Base-by-base conservation (phyloP, 2,113 vertebrate species). In the Leucosticte australis region DNA sequence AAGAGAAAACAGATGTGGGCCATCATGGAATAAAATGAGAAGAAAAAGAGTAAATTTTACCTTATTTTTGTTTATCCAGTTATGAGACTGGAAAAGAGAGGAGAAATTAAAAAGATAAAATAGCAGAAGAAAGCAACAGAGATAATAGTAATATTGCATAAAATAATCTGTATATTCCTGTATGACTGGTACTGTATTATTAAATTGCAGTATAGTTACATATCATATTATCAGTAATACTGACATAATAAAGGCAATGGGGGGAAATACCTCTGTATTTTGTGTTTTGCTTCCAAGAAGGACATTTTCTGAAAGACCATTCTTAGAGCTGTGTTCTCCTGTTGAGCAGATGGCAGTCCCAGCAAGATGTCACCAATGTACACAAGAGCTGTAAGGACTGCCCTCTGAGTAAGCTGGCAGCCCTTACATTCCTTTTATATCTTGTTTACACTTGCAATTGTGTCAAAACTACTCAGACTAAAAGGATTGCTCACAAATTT, bases 341-440 rank as follows among this genome's bases (percentile, higher is more conserved):
- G 2, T 7, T 0, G 2, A 59, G 42, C 31, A 64, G 31, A 42
- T 41, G 24, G 22, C 15, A 75, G 27, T 12, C 33, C 22, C 7
- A n/a, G n/a, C 30, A 33, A 74, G 26, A 35, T 20, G 19, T 23
- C 75, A 59, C n/a, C n/a, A 37, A 26, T 3, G 2, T 4, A 6
- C 18, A 22, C 11, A 35, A 17, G 33, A 27, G 9, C 31, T n/a
- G 2, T 4, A 47, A 73, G 35, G 73, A 16, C 30, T 60, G 18
- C 42, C 47, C 71, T 81, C 16, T 22, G 12, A 69, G 28, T 8
- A 33, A 69, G 11, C 15, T 67, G 23, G 24, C 12, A 56, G 27
- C 17, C 3, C 1, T 37, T 56, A 15, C 14, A 33, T 47, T 80
- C 33, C 30, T 80, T 69, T 73, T 41, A 35, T 9, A 31, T 12